Evolutionary conservation across 2,113 vertebrate genomes (phyloP), one percentile per base, ranked within the genome.

Genomic region (Eira barbara): DNA sequence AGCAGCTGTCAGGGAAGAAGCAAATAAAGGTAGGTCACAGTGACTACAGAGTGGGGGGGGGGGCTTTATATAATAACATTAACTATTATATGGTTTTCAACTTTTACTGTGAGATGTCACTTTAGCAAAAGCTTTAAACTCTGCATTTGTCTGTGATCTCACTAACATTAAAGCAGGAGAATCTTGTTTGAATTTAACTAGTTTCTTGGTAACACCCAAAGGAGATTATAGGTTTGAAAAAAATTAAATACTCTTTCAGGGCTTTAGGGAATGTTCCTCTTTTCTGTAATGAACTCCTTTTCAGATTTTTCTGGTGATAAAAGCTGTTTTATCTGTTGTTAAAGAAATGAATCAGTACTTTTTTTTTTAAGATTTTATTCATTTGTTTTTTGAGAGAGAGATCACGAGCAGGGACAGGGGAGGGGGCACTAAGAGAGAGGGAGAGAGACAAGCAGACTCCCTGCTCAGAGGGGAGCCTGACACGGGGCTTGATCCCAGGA

Each of bases 21-120:
- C 99, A 97, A 99, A 98, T 98, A 99, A 98, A 99, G 99, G 99
- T 99, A 99, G 96, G 98, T 98, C 87, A 12, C 57, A n/a, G 15
- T 55, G 88, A 96, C 76, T 83, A 12, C 71, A 96, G 87, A 59
- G 74, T 57, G 0, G 91, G 71, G 39, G 0, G 2, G 0, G 25
- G 12, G 25, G 3, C 71, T 49, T 78, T 61, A 29, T 71, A 47
- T 71, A 91, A 1, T n/a, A 71, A 27, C 29, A 7, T 73, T 89
- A 89, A 80, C 55, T 74, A 6, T 80, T 67, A 55, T 42, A 55
- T 57, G 11, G 82, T 98, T 85, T 34, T 14, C 36, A 23, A 21
- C 25, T 34, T 83, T 82, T 86, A 27, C 55, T 17, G n/a, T 47
- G 6, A 76, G 87, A 47, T 36, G 0, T 96, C 94, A 78, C 80